Conservation (phyloP, 35 echinoderm and acorn worm genomes). For the Amphiura filiformis region DNA sequence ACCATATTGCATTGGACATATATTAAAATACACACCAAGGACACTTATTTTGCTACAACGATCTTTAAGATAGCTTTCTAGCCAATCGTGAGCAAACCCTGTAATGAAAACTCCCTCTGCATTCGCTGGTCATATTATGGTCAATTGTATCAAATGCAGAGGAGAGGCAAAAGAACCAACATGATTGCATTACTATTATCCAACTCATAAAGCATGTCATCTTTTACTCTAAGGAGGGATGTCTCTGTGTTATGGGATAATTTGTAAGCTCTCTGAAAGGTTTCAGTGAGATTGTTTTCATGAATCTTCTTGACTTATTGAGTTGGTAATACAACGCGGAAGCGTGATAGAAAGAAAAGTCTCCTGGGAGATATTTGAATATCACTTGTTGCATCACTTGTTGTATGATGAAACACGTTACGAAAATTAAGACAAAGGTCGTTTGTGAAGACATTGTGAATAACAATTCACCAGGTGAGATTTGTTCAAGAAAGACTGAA, state of each 20-base stretch:
- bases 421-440: too few species aligned
- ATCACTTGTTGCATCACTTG: too few species aligned
- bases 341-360: too few species aligned
- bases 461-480: too few species aligned
- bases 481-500: too few species aligned
- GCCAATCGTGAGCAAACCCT: neutral
- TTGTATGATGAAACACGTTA: too few species aligned
- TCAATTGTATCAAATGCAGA: neutral
- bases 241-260: constrained; percentile 19
- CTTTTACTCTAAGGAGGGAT: constrained; percentile 5
- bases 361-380: too few species aligned
- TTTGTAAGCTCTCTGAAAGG: neutral
- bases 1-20: neutral
- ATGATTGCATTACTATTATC: neutral
- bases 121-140: neutral
- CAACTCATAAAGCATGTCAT: neutral
- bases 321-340: too few species aligned
- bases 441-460: too few species aligned
- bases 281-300: neutral
- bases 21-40: neutral
- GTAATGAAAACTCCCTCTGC: neutral
- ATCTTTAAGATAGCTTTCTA: neutral
- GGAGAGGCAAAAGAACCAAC: neutral
- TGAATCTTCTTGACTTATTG: neutral
- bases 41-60: too few species aligned